Percentiles rank a stretch among this genome's conserved stretches.
Conservation (phyloP, 2,797 vertebrate species). For the Neoniphon sammara region DNA sequence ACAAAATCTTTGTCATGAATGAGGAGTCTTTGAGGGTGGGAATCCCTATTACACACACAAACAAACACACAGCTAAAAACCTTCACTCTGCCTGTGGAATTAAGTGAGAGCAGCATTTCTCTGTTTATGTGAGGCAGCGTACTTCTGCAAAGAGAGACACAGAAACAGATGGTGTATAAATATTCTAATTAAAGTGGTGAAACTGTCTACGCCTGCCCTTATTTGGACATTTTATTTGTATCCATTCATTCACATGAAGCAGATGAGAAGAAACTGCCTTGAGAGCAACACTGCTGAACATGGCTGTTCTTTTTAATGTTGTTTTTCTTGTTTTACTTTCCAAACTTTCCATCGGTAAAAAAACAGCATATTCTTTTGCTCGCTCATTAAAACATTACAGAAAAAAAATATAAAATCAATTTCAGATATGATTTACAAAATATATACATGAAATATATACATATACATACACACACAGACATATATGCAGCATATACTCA, state of each 20-base stretch:
- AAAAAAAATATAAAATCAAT: constrained; percentile 66
- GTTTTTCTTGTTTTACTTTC: constrained; percentile 34
- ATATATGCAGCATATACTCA: constrained; percentile 58
- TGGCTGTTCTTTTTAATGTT: constrained; percentile 39
- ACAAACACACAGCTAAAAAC: background rate
- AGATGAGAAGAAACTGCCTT: constrained; percentile 1
- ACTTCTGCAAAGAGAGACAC: background rate
- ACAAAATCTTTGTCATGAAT: constrained; percentile 5
- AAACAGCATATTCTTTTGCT: constrained; percentile 40
- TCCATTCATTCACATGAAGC: constrained; percentile 8
- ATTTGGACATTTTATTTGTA: background rate
- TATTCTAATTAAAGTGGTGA: background rate
- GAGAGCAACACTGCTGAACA: constrained; percentile 5
- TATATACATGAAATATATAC: constrained; percentile 84
- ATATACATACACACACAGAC: constrained; percentile 79
- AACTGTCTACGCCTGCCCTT: background rate
- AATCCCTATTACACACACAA: background rate
- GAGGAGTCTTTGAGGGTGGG: background rate
- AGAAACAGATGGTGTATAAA: constrained; percentile 21
- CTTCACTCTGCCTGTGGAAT: too few relatives aligned
- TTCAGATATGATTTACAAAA: constrained; percentile 76
- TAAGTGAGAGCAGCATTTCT: background rate
- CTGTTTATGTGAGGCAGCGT: background rate
- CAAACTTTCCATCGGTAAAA: constrained; percentile 44
- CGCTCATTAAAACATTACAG: constrained; percentile 63